Percentiles rank a stretch among this genome's conserved stretches.
phyloP scores from a whole-genome alignment of 2,888 invertebrate genomes.

The Drosophila leonis region DNA sequence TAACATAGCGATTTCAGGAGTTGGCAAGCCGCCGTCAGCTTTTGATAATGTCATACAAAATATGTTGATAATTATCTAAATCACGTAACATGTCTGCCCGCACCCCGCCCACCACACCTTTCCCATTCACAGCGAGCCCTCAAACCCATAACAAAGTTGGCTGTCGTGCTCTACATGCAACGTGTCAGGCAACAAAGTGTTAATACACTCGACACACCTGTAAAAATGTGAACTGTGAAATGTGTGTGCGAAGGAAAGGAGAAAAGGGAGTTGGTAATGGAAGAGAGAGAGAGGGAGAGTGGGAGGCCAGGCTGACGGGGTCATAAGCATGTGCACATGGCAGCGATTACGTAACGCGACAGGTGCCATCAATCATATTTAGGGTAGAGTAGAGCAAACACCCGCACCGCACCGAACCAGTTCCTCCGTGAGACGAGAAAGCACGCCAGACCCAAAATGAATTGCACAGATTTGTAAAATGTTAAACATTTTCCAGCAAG shows the following conservation, averaged over 20 bases:
- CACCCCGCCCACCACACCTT: not conserved
- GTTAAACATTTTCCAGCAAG: constrained; percentile 61
- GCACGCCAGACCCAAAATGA: constrained; percentile 46
- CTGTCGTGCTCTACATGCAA: constrained; percentile 56
- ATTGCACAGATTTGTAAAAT: constrained; percentile 60
- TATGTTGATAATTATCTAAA: constrained; percentile 68
- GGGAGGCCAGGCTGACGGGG: constrained; percentile 37
- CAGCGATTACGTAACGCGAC: constrained; percentile 80
- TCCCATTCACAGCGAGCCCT: not conserved
- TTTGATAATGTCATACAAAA: constrained; percentile 52
- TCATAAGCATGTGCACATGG: constrained; percentile 63
- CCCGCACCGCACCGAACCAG: constrained; percentile 11
- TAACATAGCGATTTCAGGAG: constrained; percentile 14
- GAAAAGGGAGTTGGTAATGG: not conserved
- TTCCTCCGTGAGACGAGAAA: constrained; percentile 3
- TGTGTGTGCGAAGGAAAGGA: constrained; percentile 16
- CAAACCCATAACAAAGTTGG: constrained; percentile 30
- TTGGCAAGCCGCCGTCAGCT: constrained; percentile 6
- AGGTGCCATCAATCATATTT: constrained; percentile 79
- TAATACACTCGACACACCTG: constrained; percentile 64
- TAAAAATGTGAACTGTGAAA: constrained; percentile 58
- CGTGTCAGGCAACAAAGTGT: constrained; percentile 73
- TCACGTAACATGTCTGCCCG: constrained; percentile 49
- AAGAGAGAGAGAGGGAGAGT: not conserved
- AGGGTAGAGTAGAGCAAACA: constrained; percentile 36